A percentile compares a stretch with the other conserved stretches of the same genome.
Conservation (phyloP, 2,113 vertebrate genomes). For the Setophaga coronata region DNA sequence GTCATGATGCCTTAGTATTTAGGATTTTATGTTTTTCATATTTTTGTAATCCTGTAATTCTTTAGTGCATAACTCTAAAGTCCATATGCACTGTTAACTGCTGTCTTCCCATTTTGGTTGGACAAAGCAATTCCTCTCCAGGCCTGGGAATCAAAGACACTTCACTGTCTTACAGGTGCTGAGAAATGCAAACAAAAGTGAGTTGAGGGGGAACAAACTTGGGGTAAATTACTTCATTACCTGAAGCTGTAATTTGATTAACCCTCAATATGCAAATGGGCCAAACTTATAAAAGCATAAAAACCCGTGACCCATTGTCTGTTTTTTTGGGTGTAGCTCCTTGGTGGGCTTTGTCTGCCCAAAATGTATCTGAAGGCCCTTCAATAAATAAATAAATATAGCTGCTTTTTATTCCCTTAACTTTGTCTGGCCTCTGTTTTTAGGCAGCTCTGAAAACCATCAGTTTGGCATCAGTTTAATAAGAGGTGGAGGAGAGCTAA, state of each 20-base stretch:
- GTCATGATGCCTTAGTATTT: background rate
- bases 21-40: background rate
- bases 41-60: background rate
- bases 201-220: background rate
- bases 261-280: background rate
- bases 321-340: background rate
- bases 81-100: background rate
- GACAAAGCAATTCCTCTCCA: background rate
- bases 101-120: background rate
- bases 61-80: background rate
- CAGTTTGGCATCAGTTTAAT: background rate
- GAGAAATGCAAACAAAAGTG: background rate
- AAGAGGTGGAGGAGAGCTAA: background rate
- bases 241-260: background rate
- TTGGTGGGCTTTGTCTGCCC: background rate
- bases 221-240: background rate
- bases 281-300: background rate
- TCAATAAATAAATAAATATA: background rate
- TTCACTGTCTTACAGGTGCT: background rate
- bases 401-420: no score
- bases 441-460: accelerated
- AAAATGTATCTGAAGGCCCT: accelerated
- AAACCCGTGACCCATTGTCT: accelerated
- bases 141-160: background rate
- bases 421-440: background rate